Percentiles rank a stretch among this genome's conserved stretches.
Evolutionary conservation across 2,888 invertebrate genomes (phyloP).

Genomic region (Melinaea menophilus): DNA sequence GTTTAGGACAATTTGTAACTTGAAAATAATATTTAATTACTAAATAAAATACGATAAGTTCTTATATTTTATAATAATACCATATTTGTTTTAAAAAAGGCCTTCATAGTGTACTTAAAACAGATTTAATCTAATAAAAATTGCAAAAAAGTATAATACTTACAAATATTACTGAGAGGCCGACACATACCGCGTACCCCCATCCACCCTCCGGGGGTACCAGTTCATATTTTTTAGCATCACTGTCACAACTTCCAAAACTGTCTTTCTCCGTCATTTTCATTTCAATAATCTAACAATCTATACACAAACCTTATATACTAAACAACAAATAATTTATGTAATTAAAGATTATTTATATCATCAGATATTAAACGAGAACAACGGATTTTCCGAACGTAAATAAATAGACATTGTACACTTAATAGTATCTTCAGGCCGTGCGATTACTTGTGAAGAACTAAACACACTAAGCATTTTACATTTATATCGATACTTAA

Average conservation of each 20-base stretch:
- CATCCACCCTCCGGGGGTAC: constrained; percentile 84
- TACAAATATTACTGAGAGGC: constrained; percentile 82
- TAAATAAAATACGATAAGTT: too few species aligned
- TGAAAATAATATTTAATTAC: too few species aligned
- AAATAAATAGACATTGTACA: constrained; percentile 51
- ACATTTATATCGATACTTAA: constrained; percentile 21
- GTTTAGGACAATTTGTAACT: too few species aligned
- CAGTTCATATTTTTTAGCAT: constrained; percentile 58
- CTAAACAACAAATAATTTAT: constrained; percentile 42
- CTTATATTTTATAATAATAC: too few species aligned
- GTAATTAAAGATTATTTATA: constrained; percentile 54
- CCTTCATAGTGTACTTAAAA: neutral
- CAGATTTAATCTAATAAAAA: neutral
- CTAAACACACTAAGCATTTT: constrained; percentile 26
- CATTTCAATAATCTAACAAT: constrained; percentile 33
- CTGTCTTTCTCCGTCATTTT: constrained; percentile 47
- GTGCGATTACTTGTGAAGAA: constrained; percentile 23
- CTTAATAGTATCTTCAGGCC: constrained; percentile 24
- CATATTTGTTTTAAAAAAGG: neutral
- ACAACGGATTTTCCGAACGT: constrained; percentile 65
- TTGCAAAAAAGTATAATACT: constrained; percentile 51
- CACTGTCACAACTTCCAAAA: constrained; percentile 46
- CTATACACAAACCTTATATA: constrained; percentile 34
- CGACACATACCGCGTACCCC: constrained; percentile 83
- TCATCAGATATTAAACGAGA: constrained; percentile 50